phyloP scores from a whole-genome alignment of 2,113 vertebrate genomes.

The Cyrtonyx montezumae region DNA sequence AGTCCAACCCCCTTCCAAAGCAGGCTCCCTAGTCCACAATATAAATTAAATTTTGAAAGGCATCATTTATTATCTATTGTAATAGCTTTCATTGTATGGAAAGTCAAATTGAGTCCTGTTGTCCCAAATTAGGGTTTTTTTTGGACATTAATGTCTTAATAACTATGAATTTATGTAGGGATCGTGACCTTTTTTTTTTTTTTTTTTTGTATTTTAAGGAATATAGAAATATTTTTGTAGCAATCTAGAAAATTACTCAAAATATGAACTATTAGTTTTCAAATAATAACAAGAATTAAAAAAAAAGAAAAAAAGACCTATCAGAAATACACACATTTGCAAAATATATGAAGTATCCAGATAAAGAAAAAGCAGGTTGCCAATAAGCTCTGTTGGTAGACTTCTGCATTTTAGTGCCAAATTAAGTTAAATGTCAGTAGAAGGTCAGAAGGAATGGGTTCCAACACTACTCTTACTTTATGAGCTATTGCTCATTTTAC shows the following conservation, averaged over 20 bases:
- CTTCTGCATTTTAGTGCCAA: neutral
- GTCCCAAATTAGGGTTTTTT: conserved; percentile 43
- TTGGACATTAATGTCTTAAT: conserved; percentile 19
- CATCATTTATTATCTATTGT: conserved; percentile 19
- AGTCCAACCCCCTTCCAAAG: too few relatives aligned
- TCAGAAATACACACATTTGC: neutral
- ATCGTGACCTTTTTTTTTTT: neutral
- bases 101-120: conserved; percentile 18
- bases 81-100: conserved; percentile 1
- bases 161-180: conserved; percentile 1
- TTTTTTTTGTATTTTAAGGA: neutral
- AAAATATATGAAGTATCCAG: conserved; percentile 13
- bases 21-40: neutral
- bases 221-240: neutral
- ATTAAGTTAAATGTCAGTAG: conserved; percentile 53
- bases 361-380: conserved; percentile 29
- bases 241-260: neutral
- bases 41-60: neutral
- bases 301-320: neutral
- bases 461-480: conserved; percentile 40
- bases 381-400: conserved; percentile 28
- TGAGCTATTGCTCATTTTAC: conserved; percentile 52
- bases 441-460: conserved; percentile 55
- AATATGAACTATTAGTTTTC: neutral
- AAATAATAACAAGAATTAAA: neutral